These are phyloP conservation scores for Clunio marinus DNA, from an alignment of 2,888 invertebrate species.

Conservation along the genomic window DNA sequence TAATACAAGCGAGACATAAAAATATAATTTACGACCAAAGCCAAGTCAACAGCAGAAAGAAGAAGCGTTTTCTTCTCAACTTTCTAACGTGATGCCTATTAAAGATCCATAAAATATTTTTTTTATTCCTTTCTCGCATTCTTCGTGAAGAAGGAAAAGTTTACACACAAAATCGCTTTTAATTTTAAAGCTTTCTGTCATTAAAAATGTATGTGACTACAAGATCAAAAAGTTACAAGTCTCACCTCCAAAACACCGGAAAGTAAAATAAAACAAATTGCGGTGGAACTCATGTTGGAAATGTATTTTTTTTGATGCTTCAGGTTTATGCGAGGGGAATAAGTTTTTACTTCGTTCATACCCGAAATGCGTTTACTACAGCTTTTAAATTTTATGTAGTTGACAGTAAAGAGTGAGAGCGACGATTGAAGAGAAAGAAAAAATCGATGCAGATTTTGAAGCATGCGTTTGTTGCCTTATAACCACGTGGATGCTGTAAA, in stretches of 20 bases:
- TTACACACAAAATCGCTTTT: neutral
- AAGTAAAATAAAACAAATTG: neutral
- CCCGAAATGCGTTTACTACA: constrained; percentile 7
- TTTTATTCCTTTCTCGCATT: neutral
- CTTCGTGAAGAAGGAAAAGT: neutral
- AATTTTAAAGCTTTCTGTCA: neutral
- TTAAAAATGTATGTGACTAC: too few species aligned
- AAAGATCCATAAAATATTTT: constrained; percentile 6
- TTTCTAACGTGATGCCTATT: neutral
- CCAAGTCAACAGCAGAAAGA: too few species aligned
- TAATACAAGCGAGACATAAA: constrained; percentile 14
- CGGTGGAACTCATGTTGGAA: neutral
- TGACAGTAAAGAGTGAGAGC: neutral
- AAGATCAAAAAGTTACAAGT: too few species aligned
- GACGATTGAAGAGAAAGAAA: neutral
- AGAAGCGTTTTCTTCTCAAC: neutral
- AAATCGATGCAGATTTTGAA: constrained; percentile 37
- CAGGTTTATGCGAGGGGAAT: neutral
- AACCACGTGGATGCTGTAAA: constrained; percentile 31
- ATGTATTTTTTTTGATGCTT: neutral
- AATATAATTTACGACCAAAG: neutral
- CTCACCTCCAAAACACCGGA: neutral
- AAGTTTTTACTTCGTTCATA: neutral
- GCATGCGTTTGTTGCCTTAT: constrained; percentile 26
- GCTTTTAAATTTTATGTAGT: neutral